Conservation (phyloP, 2,888 invertebrate species). For the Aphidius colemani region DNA sequence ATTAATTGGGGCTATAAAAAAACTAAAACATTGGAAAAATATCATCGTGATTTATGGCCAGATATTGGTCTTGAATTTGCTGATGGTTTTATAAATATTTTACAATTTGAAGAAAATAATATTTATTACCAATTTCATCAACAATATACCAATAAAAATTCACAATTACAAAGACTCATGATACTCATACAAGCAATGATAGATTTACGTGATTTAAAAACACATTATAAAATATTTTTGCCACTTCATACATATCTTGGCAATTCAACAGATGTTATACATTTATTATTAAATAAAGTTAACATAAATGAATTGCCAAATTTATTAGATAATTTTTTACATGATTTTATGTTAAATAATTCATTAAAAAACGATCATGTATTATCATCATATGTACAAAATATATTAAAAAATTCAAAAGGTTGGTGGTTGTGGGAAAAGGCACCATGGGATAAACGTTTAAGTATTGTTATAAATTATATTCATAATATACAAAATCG, state of each 20-base stretch:
- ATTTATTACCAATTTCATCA: constrained; percentile 39
- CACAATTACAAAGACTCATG: constrained; percentile 44
- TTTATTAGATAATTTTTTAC: constrained; percentile 56
- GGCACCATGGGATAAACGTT: constrained; percentile 54
- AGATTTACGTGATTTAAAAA: constrained; percentile 47
- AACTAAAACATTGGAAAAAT: constrained; percentile 46
- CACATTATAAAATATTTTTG: constrained; percentile 43
- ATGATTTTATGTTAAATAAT: constrained; percentile 57
- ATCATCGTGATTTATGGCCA: constrained; percentile 43
- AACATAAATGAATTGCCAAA: constrained; percentile 47
- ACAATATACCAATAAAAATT: constrained; percentile 42
- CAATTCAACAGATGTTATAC: constrained; percentile 44
- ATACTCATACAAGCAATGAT: constrained; percentile 45
- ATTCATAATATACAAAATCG: constrained; percentile 52
- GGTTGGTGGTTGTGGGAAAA: constrained; percentile 54
- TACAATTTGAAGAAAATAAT: constrained; percentile 44
- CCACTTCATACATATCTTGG: constrained; percentile 43
- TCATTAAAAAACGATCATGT: constrained; percentile 58
- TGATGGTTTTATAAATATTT: constrained; percentile 48
- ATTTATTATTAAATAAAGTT: constrained; percentile 44
- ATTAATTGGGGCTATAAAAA: constrained; percentile 47
- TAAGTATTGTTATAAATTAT: constrained; percentile 46
- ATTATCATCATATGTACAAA: constrained; percentile 57
- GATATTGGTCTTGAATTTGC: constrained; percentile 54
- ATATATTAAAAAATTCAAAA: constrained; percentile 45